A percentile compares a stretch with the other conserved stretches of the same genome.
Evolutionary conservation across 1,140 invertebrate genomes (phyloP).

Genomic region (Augochlora pura): DNA sequence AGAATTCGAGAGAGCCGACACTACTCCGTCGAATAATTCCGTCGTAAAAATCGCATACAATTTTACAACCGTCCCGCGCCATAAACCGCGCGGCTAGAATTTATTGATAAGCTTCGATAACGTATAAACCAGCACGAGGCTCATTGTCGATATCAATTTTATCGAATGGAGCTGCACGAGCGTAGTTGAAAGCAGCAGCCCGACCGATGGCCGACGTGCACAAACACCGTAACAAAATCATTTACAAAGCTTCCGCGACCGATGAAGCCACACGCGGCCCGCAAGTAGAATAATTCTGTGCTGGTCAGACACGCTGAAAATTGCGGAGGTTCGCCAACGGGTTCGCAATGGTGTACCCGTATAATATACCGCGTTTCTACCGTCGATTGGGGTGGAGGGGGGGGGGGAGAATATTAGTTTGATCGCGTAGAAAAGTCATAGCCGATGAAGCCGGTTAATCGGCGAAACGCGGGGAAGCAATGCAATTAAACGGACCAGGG

Average conservation of each 20-base stretch:
- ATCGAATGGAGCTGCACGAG: too few relatives aligned
- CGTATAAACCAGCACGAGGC: too few relatives aligned
- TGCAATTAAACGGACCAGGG: background rate
- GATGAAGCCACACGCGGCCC: background rate
- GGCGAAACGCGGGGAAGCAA: background rate
- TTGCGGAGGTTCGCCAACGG: too few relatives aligned
- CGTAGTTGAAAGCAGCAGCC: too few relatives aligned
- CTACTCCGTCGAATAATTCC: too few relatives aligned
- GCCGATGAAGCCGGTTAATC: background rate
- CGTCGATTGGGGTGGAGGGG: background rate
- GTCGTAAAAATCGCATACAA: too few relatives aligned
- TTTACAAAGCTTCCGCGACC: background rate
- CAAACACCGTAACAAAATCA: background rate
- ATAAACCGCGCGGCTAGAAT: too few relatives aligned
- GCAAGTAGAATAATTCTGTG: background rate
- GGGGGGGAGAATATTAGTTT: background rate
- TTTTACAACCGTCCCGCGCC: too few relatives aligned
- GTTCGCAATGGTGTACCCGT: background rate
- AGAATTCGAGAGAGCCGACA: too few relatives aligned
- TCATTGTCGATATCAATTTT: too few relatives aligned
- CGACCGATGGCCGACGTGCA: too few relatives aligned
- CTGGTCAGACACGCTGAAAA: conserved; percentile 2
- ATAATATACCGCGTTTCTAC: background rate
- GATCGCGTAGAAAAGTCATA: background rate
- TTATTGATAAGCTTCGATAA: too few relatives aligned